These are phyloP conservation scores for Orthosia incerta DNA, from an alignment of 2,888 invertebrate species.

Conservation along the genomic window DNA sequence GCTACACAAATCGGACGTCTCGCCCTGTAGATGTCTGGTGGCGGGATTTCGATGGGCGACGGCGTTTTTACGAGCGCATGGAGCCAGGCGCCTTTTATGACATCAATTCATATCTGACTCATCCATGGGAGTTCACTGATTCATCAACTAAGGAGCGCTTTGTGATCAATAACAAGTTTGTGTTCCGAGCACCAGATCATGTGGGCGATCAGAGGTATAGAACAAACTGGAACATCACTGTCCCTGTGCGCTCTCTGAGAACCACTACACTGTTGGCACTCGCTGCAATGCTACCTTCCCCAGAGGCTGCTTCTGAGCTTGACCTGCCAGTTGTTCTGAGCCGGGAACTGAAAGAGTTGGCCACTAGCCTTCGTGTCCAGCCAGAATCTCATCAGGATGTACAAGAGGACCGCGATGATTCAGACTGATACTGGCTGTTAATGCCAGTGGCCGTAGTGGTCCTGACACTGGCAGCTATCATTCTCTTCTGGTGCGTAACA, in stretches of 20 bases:
- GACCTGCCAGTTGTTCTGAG: conserved; percentile 84
- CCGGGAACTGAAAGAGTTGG: conserved; percentile 77
- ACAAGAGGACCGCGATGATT: conserved; percentile 6
- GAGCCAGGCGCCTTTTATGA: conserved; percentile 90
- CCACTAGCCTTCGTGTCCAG: conserved; percentile 51
- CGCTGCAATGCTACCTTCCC: conserved; percentile 77
- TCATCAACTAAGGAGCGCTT: conserved; percentile 92
- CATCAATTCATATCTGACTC: conserved; percentile 94
- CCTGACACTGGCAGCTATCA: conserved; percentile 43
- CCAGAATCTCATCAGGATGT: background rate
- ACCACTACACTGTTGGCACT: conserved; percentile 85
- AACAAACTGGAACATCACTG: conserved; percentile 88
- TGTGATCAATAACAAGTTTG: conserved; percentile 89
- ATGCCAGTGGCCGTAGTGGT: conserved; percentile 38
- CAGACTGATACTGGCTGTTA: conserved; percentile 51
- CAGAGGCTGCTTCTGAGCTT: conserved; percentile 78
- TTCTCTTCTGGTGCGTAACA: conserved; percentile 44
- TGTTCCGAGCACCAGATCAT: conserved; percentile 85
- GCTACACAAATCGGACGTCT: conserved; percentile 81
- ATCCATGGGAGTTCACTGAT: conserved; percentile 96
- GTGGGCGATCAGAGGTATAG: conserved; percentile 79
- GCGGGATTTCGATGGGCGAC: conserved; percentile 94
- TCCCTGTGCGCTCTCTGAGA: conserved; percentile 88
- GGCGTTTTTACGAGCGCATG: conserved; percentile 92
- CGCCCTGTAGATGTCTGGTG: conserved; percentile 93